phyloP scores from a whole-genome alignment of 2,113 vertebrate species.

The Pantherophis guttatus region DNA sequence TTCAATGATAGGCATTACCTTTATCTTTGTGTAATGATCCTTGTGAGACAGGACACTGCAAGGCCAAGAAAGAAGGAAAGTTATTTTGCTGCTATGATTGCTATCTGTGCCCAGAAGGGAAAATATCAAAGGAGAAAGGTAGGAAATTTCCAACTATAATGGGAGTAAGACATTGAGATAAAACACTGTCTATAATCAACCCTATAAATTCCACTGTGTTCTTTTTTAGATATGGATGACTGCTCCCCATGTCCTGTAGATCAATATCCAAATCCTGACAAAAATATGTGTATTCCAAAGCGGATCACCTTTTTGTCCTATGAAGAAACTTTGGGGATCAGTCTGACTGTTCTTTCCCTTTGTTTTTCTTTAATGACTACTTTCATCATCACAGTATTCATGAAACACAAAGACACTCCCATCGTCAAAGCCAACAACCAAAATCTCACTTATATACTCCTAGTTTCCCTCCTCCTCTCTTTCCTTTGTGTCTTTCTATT shows the following conservation, averaged over 20 bases:
- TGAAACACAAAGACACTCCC: not conserved
- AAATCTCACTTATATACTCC: not conserved
- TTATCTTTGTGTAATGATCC: not conserved
- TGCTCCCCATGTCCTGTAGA: not conserved
- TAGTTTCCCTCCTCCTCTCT: not conserved
- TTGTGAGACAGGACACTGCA: not conserved
- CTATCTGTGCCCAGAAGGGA: not conserved
- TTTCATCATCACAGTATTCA: not conserved
- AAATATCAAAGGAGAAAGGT: not conserved
- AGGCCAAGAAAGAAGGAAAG: not conserved
- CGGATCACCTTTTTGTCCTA: too few relatives aligned
- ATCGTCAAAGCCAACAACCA: not conserved
- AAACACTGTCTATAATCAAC: too few relatives aligned
- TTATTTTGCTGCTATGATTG: not conserved
- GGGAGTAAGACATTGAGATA: rapidly evolving
- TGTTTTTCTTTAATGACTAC: too few relatives aligned
- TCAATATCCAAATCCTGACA: not conserved
- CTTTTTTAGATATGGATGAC: not conserved
- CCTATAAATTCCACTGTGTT: not conserved
- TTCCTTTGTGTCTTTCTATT: not conserved
- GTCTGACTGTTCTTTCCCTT: too few relatives aligned
- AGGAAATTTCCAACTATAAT: not conserved
- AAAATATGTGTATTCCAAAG: too few relatives aligned
- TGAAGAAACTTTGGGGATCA: too few relatives aligned
- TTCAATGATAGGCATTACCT: not conserved